Evolutionary conservation across 2,797 vertebrate genomes (phyloP).

Genomic region (Manis javanica): DNA sequence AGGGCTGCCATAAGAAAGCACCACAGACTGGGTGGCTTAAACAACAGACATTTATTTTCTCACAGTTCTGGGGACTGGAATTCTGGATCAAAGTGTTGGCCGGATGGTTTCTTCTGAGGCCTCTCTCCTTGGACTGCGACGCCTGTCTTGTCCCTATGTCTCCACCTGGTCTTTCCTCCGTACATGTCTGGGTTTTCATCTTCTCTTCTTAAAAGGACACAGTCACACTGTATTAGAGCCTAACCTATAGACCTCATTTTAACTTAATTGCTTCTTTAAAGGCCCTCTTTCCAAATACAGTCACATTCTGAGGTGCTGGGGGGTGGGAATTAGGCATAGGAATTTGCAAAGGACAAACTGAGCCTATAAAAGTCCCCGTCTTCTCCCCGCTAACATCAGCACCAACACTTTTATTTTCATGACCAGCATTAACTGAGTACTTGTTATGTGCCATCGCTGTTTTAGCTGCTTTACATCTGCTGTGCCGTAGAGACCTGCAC

Average conservation of each 20-base stretch:
- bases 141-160: not conserved
- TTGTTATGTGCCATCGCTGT: not conserved
- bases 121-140: not conserved
- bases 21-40: not conserved
- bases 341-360: not conserved
- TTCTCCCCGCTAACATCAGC: not conserved
- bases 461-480: not conserved
- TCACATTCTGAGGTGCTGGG: not conserved
- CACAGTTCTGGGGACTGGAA: not conserved
- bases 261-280: not conserved
- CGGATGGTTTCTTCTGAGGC: not conserved
- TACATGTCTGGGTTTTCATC: not conserved
- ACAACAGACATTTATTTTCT: not conserved
- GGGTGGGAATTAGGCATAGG: not conserved
- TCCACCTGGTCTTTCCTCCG: not conserved
- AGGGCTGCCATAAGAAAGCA: not conserved
- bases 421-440: not conserved
- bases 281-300: not conserved
- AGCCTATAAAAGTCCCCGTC: not conserved
- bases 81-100: not conserved
- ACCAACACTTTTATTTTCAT: not conserved
- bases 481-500: not conserved
- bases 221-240: not conserved
- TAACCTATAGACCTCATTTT: not conserved
- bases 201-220: not conserved